Base-by-base conservation (phyloP, 2,113 vertebrate genomes). In the Parotia lawesii region DNA sequence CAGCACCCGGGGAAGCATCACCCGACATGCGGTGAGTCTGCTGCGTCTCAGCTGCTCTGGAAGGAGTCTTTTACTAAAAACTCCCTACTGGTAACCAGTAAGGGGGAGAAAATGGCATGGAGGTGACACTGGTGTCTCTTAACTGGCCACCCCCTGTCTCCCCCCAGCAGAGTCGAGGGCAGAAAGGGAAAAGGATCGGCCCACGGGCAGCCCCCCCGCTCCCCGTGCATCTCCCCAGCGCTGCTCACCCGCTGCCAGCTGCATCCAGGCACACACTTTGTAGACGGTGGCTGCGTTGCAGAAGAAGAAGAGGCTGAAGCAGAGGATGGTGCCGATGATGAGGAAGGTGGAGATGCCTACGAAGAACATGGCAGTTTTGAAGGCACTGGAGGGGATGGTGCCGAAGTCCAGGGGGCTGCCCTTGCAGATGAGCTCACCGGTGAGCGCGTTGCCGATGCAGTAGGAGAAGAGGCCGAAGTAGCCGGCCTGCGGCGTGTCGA, bases 241-340 rank as follows among this genome's bases (percentile, higher is more conserved):
- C 90, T 1, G 82, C 98, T 98, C 95, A 99, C 99, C 98, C 15
- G 99, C 98, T 3, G 99, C 99, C 93, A 99, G 98, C 97, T 99
- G 99, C 99, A 99, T 99, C 99, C 99, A 99, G 14, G 99, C 99
- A 9, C 99, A 99, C 88, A 99, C 99, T 97, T 99, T 99, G 95
- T 99, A 99, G 35, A 99, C 99, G 2, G 99, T 99, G 75, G 99
- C 99, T 0, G 99, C 98, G 93, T 99, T 99, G 97, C 98, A 99
- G 98, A 99, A 98, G 96, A 99, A 99, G 97, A 99, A 99, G 93
- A 99, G 98, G 91, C 98, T 98, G 97, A 99, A 99, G 93, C 98
- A 99, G 88, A 99, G 97, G 96, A 99, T 99, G 96, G 99, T 98
- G 82, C 98, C 99, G 60, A 99, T 98, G 94, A 99, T 98, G 95